Evolutionary conservation across 2,888 invertebrate species (phyloP), one percentile per base, ranked within the genome.

Genomic region (Ichneumoninae sp.): DNA sequence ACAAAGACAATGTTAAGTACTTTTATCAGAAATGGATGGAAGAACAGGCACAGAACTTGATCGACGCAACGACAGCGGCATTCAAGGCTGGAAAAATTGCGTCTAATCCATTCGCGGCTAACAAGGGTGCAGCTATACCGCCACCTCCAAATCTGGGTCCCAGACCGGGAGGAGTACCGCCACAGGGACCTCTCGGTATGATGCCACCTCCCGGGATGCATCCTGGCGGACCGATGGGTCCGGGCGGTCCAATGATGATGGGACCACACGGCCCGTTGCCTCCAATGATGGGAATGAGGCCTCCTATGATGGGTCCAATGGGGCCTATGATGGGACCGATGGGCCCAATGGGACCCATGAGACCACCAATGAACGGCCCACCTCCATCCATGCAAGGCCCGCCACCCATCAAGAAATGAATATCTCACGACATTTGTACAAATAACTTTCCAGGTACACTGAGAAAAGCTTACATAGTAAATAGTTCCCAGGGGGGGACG

Each of bases 1-100:
- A 99, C 94, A 99, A 99, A 94, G 99, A 99, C 93, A 99, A 99
- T 94, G 99, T 99, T 0, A 98, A 99, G 94, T 98, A 99, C 93
- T 99, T 98, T 92, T 99, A 99, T 94, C 99, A 99, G 94, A 99
- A 99, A 95, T 99, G 99, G 99, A 98, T 99, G 98, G 99, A 99
- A 94, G 99, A 99, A 93, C 99, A 99, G 95, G 99, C 99, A 0
- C 99, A 99, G 93, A 97, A 98, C 94, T 95, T 99, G 77, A 99
- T 99, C 87, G 99, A 99, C 93, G 98, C 98, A n/a, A 98, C 98
- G 36, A 98, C 99, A 77, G 99, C 99, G 8, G 99, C 99, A 0
- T 99, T 98, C 92, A 99, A 99, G 94, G 98, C 99, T 63, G 99
- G 99, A 60, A 99, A 99, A 95, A 98, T 98, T 85, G 97, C 97